These are phyloP conservation scores for Pseudopipra pipra DNA, from an alignment of 2,113 vertebrate species.

Conservation along the genomic window DNA sequence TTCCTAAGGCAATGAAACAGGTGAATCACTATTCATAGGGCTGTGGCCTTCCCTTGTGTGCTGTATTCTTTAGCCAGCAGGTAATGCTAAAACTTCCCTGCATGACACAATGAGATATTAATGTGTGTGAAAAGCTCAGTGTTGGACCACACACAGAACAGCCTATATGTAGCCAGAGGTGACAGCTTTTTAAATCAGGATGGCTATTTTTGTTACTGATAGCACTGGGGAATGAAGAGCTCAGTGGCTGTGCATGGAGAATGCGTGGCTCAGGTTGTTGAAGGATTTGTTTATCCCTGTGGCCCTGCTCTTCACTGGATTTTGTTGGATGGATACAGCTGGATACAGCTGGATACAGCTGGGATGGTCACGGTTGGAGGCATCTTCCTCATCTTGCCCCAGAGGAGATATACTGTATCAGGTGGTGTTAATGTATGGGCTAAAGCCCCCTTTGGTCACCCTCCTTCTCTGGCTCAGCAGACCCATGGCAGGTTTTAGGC, in stretches of 20 bases:
- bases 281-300: background rate
- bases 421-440: background rate
- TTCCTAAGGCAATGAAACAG: background rate
- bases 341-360: constrained; percentile 25
- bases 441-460: background rate
- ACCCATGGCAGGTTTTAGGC: background rate
- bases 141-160: background rate
- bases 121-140: background rate
- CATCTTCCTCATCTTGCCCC: background rate
- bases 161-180: background rate
- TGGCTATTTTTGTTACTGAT: background rate
- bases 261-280: background rate
- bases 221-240: background rate
- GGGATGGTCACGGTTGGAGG: background rate
- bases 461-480: background rate
- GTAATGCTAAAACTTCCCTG: background rate
- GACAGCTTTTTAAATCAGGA: background rate
- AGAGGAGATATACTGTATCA: background rate
- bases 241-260: background rate
- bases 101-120: background rate
- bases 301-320: background rate
- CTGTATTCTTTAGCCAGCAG: background rate
- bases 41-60: background rate
- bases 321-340: background rate
- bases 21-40: rapidly evolving